Base-by-base conservation (phyloP, 2,888 invertebrate species). In the Stenchaetothrips biformis region DNA sequence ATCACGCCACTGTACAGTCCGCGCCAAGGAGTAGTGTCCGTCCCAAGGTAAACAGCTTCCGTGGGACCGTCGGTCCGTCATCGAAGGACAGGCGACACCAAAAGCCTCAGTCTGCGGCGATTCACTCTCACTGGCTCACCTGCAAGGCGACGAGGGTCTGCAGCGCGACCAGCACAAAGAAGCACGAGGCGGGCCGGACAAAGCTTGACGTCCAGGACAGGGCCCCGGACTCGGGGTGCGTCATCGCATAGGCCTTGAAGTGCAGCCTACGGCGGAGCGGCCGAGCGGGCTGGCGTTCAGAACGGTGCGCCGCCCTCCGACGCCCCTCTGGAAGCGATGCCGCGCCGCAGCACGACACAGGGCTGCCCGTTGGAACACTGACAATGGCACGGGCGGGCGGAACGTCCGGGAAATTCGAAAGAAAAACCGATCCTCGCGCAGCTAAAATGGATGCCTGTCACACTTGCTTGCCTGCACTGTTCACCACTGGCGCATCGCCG, bases 201-300 rank as follows among this genome's bases (percentile, higher is more conserved):
- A n/a, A 2, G 67, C 53, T 53, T 74, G 67, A 8, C 18, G 67
- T 74, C 67, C 67, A 25, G 67, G 67, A 74, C 21, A 21, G 25
- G 8, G 67, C 7, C 25, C 67, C 67, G 11, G 25, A 11, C 67
- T 21, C 21, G 4, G 9, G 67, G 25, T 74, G 67, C 67, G 67
- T 74, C 67, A 74, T 74, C 25, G 67, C 67, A 74, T 74, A 74
- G 67, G 67, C 67, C 67, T 74, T 74, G 67, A 25, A 25, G 59
- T 13, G 37, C 37, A 37, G 37, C 37, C 37, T 37, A 37, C 37
- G 37, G 37, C 37, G 37, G 37, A 37, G 37, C 37, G 37, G 37
- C 37, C 67, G 21, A 6, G 21, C 25, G 13, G 53, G 53, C 53
- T 16, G 13, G 67, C 9, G 67, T 25, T 21, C 6, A 16, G 3